phyloP scores from a whole-genome alignment of 2,888 invertebrate species.

The Smittia aterrima region DNA sequence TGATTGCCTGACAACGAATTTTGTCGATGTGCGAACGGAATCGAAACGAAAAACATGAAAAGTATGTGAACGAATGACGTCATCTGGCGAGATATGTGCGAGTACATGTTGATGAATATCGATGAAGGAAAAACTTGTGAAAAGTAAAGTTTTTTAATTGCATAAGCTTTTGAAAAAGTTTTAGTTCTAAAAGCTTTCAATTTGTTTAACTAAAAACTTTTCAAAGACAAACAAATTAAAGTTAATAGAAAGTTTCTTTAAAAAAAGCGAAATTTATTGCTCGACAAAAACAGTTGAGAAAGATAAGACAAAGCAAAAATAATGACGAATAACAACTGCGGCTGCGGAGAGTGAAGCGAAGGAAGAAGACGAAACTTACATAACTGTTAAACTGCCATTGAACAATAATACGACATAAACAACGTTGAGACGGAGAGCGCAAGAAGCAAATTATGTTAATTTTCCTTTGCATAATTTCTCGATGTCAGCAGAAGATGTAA shows the following conservation, averaged over 20 bases:
- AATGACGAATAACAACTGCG: conserved; percentile 23
- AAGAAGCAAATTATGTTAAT: conserved; percentile 41
- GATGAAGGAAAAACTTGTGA: neutral
- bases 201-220: no score
- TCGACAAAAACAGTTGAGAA: neutral
- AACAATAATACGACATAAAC: conserved; percentile 33
- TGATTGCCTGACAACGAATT: neutral
- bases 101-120: neutral
- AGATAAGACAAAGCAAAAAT: neutral
- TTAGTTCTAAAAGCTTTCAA: no score
- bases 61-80: neutral
- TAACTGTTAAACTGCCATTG: conserved; percentile 27
- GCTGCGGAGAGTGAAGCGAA: neutral
- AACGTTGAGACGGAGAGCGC: conserved; percentile 14
- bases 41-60: neutral
- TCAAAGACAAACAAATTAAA: no score
- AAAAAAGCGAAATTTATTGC: conserved; percentile 6
- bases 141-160: no score
- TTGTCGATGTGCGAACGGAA: neutral
- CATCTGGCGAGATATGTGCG: neutral
- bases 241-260: no score
- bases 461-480: conserved; percentile 25
- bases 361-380: conserved; percentile 10
- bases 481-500: conserved; percentile 41
- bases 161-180: no score